These are phyloP conservation scores for Ptychadena robeensis DNA, from an alignment of 2,797 vertebrate genomes.

Conservation along the genomic window DNA sequence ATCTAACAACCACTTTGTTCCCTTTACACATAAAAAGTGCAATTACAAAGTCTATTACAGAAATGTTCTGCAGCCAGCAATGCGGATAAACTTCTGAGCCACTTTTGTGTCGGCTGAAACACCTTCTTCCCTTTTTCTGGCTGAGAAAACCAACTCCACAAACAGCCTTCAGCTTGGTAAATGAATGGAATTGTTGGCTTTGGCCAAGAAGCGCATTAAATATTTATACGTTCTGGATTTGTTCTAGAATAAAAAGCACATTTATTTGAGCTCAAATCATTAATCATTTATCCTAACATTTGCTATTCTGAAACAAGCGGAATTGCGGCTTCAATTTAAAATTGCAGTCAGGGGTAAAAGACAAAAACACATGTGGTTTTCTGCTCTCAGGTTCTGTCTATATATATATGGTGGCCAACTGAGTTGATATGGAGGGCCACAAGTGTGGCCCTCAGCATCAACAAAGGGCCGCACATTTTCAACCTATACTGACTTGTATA, in stretches of 20 bases:
- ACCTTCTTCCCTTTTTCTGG: background rate
- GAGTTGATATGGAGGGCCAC: no score
- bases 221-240: background rate
- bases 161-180: background rate
- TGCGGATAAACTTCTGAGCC: constrained; percentile 1
- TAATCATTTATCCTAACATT: constrained; percentile 15
- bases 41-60: no score
- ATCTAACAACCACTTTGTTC: no score
- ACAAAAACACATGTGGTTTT: background rate
- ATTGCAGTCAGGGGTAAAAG: background rate
- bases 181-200: background rate
- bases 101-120: background rate
- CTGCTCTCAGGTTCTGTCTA: background rate
- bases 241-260: constrained; percentile 22
- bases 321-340: background rate
- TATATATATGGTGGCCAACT: no score
- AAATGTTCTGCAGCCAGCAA: background rate
- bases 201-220: background rate
- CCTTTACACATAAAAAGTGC: no score
- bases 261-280: constrained; percentile 7
- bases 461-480: no score
- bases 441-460: no score
- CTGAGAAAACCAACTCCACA: constrained; percentile 1
- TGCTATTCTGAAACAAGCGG: background rate
- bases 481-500: no score